These are phyloP conservation scores for Cheilosia pagana DNA, from an alignment of 2,888 invertebrate genomes.

Conservation along the genomic window DNA sequence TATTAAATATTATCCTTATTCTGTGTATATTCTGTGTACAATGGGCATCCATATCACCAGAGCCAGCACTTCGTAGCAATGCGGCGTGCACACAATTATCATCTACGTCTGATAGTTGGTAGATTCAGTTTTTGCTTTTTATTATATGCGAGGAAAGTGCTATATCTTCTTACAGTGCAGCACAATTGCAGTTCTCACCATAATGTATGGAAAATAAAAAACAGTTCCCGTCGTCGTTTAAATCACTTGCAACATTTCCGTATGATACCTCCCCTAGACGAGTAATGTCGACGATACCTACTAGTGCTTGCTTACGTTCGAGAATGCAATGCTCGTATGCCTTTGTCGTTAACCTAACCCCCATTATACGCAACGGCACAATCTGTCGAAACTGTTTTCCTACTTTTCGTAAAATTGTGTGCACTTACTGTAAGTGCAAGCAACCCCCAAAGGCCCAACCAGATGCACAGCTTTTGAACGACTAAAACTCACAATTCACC, in stretches of 20 bases:
- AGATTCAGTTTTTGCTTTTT: slow-evolving; percentile 20
- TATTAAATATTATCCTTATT: slow-evolving; percentile 14
- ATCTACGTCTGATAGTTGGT: slow-evolving; percentile 37
- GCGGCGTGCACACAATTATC: slow-evolving; percentile 44
- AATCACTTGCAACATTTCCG: slow-evolving; percentile 23
- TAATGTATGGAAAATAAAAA: slow-evolving; percentile 3
- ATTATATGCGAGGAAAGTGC: slow-evolving; percentile 5
- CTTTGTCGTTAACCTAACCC: slow-evolving; percentile 2
- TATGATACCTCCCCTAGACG: slow-evolving; percentile 19
- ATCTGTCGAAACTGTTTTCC: neutral
- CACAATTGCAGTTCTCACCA: slow-evolving; percentile 8
- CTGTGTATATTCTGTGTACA: neutral
- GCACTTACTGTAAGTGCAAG: too few species aligned
- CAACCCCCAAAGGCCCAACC: neutral
- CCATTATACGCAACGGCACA: slow-evolving; percentile 18
- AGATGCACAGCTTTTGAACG: neutral
- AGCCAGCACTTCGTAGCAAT: slow-evolving; percentile 29
- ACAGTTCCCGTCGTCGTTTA: neutral
- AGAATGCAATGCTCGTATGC: neutral
- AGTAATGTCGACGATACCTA: slow-evolving; percentile 5
- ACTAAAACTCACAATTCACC: neutral
- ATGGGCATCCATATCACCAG: neutral
- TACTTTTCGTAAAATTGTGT: neutral
- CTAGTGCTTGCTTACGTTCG: neutral
- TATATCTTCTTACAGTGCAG: slow-evolving; percentile 16